Evolutionary conservation across 2,113 vertebrate genomes (phyloP), one percentile per base, ranked within the genome.

Genomic region (Lepisosteus osseus): DNA sequence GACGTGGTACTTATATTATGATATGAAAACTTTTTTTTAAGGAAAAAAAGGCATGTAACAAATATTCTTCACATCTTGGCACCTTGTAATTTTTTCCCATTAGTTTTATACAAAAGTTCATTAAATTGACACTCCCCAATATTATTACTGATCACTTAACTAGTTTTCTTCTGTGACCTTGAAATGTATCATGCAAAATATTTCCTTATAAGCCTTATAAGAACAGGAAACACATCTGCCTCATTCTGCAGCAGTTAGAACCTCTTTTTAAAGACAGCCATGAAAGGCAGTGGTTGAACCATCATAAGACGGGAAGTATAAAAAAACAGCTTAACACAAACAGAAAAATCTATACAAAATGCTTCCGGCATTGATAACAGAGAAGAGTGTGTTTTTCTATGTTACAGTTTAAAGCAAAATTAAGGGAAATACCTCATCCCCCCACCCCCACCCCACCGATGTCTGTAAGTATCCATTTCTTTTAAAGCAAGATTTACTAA

Each of bases 51-150:
- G 83, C 85, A 90, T 89, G 90, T 92, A 94, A 95, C 90, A 94
- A 90, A 95, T 93, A 94, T 85, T 94, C 92, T 95, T 95, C 95
- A 95, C 93, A 95, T 95, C 92, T 96, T 97, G 95, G 95, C 95
- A 97, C 95, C 90, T 93, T 96, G 93, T 92, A 94, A 95, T 75
- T 88, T 92, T 84, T 79, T 76, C 79, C 85, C 81, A 83, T 86
- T 63, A 80, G 85, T 87, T 42, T 94, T 83, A 93, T 95, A 95
- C 87, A 96, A 96, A 96, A 94, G 87, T 94, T 95, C 90, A 90
- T 93, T 93, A 93, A 87, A 92, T 89, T 89, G 90, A 95, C 92
- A 96, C 92, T 92, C 91, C 91, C 92, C 90, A 86, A 92, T 90
- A 92, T 84, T 80, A 85, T 93, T 91, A 95, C 93, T 91, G 90